These are phyloP conservation scores for Tortrix viridana DNA, from an alignment of 2,888 invertebrate genomes.

Conservation along the genomic window DNA sequence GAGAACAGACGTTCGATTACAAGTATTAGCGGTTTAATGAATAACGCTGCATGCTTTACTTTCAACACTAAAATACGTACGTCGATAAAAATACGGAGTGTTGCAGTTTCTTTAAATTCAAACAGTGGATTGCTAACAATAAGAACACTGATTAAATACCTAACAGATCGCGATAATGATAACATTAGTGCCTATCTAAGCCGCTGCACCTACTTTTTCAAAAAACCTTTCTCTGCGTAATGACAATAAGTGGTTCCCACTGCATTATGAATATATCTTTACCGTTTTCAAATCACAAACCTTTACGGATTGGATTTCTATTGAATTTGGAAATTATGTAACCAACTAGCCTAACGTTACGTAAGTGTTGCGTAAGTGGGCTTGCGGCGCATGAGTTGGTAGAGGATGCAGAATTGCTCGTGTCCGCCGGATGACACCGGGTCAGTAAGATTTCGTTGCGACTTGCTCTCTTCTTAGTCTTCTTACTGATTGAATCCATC, in stretches of 20 bases:
- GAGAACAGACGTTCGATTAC: constrained; percentile 17
- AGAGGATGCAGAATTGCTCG: constrained; percentile 59
- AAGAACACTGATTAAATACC: constrained; percentile 16
- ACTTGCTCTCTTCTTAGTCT: no score
- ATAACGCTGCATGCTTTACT: constrained; percentile 18
- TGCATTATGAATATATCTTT: constrained; percentile 25
- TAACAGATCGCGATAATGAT: constrained; percentile 25
- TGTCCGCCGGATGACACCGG: constrained; percentile 51
- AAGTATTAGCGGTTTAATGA: constrained; percentile 14
- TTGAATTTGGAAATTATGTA: constrained; percentile 50
- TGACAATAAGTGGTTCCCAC: constrained; percentile 33
- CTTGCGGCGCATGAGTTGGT: constrained; percentile 52
- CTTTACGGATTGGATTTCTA: constrained; percentile 35
- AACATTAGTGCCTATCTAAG: constrained; percentile 18
- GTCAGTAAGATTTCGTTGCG: constrained; percentile 58
- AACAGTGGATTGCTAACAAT: constrained; percentile 21
- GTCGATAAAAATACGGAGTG: constrained; percentile 1
- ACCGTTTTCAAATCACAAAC: constrained; percentile 23
- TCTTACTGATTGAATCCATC: no score
- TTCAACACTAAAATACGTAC: constrained; percentile 14
- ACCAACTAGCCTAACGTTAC: constrained; percentile 56
- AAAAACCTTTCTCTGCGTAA: not conserved
- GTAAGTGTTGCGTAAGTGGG: constrained; percentile 64
- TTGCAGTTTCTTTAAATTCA: constrained; percentile 7
- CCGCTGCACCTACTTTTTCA: constrained; percentile 26